These are phyloP conservation scores for Candoia aspera DNA, from an alignment of 2,113 vertebrate genomes.

Conservation along the genomic window DNA sequence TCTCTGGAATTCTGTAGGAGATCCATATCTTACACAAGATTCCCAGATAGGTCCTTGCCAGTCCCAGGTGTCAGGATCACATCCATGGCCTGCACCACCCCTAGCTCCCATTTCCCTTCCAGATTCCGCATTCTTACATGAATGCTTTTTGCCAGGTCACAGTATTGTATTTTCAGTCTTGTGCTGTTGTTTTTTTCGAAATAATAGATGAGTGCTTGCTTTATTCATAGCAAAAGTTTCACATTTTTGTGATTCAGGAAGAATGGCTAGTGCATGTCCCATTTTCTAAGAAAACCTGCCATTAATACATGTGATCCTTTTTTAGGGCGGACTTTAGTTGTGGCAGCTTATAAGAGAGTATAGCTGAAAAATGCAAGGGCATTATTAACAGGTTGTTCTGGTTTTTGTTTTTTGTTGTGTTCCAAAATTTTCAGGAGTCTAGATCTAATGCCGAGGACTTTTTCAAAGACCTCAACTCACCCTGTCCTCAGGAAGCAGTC, in stretches of 20 bases:
- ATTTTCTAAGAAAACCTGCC: neutral
- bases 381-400: slow-evolving; percentile 62
- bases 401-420: slow-evolving; percentile 56
- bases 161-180: slow-evolving; percentile 2
- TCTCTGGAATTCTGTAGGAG: neutral
- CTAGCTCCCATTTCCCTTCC: slow-evolving; percentile 15
- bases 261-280: neutral
- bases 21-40: too few species aligned
- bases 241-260: neutral
- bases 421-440: slow-evolving; percentile 91
- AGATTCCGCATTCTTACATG: slow-evolving; percentile 1
- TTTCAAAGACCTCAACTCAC: slow-evolving; percentile 93
- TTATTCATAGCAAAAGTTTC: slow-evolving; percentile 21
- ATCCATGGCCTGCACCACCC: neutral
- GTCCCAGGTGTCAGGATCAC: neutral
- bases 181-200: neutral
- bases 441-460: slow-evolving; percentile 91
- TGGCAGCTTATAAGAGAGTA: slow-evolving; percentile 20
- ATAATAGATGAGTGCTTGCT: neutral
- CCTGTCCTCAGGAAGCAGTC: slow-evolving; percentile 89
- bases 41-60: neutral
- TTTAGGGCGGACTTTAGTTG: slow-evolving; percentile 29
- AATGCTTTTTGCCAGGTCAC: slow-evolving; percentile 1
- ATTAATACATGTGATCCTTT: slow-evolving; percentile 1
- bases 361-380: slow-evolving; percentile 31